These are phyloP conservation scores for Sinocyclocheilus anshuiensis DNA, from an alignment of 2,113 vertebrate species.

Conservation along the genomic window DNA sequence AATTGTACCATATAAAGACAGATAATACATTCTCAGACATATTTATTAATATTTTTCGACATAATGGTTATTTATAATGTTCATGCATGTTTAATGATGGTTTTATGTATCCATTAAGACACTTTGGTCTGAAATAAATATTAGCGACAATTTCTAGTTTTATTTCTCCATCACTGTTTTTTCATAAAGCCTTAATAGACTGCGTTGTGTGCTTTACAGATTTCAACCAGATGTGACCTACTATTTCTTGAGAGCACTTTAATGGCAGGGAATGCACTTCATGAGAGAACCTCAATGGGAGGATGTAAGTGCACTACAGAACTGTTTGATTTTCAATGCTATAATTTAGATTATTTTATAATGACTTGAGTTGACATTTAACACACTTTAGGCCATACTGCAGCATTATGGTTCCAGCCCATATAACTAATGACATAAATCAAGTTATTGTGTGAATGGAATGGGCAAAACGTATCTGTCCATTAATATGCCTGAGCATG, in stretches of 20 bases:
- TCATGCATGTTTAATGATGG: not conserved
- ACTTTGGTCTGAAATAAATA: constrained; percentile 27
- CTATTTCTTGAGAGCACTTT: constrained; percentile 39
- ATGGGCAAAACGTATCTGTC: not conserved
- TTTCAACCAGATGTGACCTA: constrained; percentile 28
- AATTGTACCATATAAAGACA: not conserved
- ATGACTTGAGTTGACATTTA: constrained; percentile 30
- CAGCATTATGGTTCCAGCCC: not conserved
- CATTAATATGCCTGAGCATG: not conserved
- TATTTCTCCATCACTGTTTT: constrained; percentile 16
- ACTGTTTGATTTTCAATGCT: constrained; percentile 23
- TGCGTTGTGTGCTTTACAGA: constrained; percentile 6
- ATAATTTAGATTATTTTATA: constrained; percentile 32
- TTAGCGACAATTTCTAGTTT: not conserved
- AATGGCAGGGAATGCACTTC: constrained; percentile 31
- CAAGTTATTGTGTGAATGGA: not conserved
- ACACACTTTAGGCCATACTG: not conserved
- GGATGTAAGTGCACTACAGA: constrained; percentile 28
- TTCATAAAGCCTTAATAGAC: constrained; percentile 2
- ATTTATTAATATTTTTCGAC: not conserved
- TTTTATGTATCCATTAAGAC: constrained; percentile 11
- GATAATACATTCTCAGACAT: not conserved
- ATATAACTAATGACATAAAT: constrained; percentile 3
- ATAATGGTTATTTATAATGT: not conserved
- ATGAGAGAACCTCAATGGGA: constrained; percentile 20